Percentiles rank a stretch among this genome's conserved stretches.
Conservation (phyloP, 2,113 vertebrate species). For the Rhombomys opimus region DNA sequence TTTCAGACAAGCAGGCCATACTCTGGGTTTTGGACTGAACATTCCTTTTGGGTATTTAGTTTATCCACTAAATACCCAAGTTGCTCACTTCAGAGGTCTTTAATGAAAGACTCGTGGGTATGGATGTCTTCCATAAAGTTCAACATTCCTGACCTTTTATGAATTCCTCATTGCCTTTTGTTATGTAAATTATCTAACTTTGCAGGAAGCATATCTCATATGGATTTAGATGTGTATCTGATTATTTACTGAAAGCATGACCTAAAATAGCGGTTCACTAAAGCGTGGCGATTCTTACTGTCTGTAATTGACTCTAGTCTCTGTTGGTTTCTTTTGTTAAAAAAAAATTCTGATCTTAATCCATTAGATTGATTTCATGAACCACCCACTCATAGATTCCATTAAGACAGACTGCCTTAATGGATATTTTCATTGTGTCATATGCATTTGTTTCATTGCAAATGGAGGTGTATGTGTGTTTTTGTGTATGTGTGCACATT, state of each 20-base stretch:
- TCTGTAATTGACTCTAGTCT: neutral
- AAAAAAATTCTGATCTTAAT: neutral
- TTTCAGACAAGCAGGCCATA: neutral
- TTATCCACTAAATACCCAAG: neutral
- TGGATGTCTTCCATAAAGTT: constrained; percentile 7
- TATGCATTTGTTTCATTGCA: neutral
- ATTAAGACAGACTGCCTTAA: neutral
- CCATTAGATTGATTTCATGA: neutral
- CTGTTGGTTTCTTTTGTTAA: constrained; percentile 10
- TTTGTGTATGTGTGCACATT: neutral
- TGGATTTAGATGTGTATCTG: neutral
- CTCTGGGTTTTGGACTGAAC: neutral
- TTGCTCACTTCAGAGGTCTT: constrained; percentile 1
- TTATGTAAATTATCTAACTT: neutral
- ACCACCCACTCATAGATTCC: neutral
- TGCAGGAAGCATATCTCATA: neutral
- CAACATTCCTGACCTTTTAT: neutral
- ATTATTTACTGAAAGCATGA: constrained; percentile 17
- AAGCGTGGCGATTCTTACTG: neutral
- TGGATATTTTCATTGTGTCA: neutral
- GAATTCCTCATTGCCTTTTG: neutral
- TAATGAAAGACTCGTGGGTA: neutral
- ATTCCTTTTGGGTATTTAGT: neutral
- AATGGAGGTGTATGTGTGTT: neutral
- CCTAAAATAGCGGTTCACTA: constrained; percentile 39